Base-by-base conservation (phyloP, 2,113 vertebrate species). In the Sus scrofa region DNA sequence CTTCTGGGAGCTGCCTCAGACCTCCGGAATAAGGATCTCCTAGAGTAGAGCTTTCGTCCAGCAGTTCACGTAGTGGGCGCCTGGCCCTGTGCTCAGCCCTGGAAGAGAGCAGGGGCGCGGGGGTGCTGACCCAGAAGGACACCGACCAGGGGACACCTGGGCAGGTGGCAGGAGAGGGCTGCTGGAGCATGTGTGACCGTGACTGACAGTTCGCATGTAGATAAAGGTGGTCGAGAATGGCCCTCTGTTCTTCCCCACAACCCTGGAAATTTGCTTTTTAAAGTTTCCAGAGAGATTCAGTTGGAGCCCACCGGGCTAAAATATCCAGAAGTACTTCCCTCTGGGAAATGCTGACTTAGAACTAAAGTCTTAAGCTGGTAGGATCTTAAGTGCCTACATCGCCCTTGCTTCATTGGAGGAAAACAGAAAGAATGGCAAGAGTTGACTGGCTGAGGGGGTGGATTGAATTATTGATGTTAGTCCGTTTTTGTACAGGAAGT, bases 221-320 rank as follows among this genome's bases (percentile, higher is more conserved):
- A 52, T 52, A 50, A 78, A 67, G n/a, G 50, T 52, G 16, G 37
- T 37, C 50, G 75, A 65, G 39, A 75, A 58, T 8, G 68, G 4
- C 27, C 16, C 52, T 44, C 60, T 62, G 22, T 37, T 65, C n/a
- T 89, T 89, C 26, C 34, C 58, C n/a, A 62, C 32, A 39, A 52
- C 32, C n/a, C 52, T 89, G 62, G 54, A 58, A 74, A 92, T 78
- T 52, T 60, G 81, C 27, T 70, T 90, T 92, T 86, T 32, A 81
- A 90, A 26, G 65, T 81, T 50, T 74, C 18, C 37, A 81, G 11
- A 27, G 27, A 67, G 34, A 63, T 34, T 86, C 60, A 50, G 14
- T 71, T 73, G 81, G 32, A 71, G 75, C 65, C 26, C 82, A 34
- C 3, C 58, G 32, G 20, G 7, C 2, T 26, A 62, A n/a, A 56